Conservation (phyloP, 2,888 invertebrate species). For the Mythimna albipuncta region DNA sequence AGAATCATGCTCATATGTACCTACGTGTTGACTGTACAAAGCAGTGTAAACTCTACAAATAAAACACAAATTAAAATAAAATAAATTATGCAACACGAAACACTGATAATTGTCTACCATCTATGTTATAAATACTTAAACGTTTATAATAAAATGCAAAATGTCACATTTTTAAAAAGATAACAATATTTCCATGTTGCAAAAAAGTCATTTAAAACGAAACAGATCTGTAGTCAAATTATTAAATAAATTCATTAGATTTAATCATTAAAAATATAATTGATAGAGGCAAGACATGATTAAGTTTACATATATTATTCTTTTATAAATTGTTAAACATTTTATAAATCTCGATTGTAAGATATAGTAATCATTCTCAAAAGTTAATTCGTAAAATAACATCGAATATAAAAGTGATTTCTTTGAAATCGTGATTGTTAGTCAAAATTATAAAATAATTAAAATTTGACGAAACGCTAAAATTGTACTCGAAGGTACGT, state of each 20-base stretch:
- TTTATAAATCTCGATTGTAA: constrained; percentile 64
- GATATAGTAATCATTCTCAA: constrained; percentile 66
- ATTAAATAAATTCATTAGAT: constrained; percentile 62
- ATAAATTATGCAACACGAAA: constrained; percentile 88
- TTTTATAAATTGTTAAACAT: constrained; percentile 72
- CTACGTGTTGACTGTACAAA: constrained; percentile 77
- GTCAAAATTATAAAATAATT: constrained; percentile 73
- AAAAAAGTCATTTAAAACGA: constrained; percentile 60
- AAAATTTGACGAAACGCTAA: constrained; percentile 69
- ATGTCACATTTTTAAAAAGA: constrained; percentile 58
- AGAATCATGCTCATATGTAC: constrained; percentile 66
- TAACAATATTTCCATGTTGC: constrained; percentile 55
- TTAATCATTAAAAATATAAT: constrained; percentile 68
- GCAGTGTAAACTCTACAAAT: constrained; percentile 79
- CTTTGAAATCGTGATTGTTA: constrained; percentile 80
- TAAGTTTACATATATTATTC: constrained; percentile 68
- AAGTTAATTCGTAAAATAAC: constrained; percentile 69
- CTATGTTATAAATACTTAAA: constrained; percentile 64
- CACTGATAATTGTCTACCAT: constrained; percentile 74
- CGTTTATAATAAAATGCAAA: constrained; percentile 68
- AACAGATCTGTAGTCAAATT: constrained; percentile 65
- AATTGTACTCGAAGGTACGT: constrained; percentile 76
- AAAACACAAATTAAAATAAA: constrained; percentile 83
- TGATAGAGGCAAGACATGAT: constrained; percentile 85
- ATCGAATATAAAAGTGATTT: constrained; percentile 78